Conservation (phyloP, 2,113 vertebrate genomes). For the Seriola dumerili region DNA sequence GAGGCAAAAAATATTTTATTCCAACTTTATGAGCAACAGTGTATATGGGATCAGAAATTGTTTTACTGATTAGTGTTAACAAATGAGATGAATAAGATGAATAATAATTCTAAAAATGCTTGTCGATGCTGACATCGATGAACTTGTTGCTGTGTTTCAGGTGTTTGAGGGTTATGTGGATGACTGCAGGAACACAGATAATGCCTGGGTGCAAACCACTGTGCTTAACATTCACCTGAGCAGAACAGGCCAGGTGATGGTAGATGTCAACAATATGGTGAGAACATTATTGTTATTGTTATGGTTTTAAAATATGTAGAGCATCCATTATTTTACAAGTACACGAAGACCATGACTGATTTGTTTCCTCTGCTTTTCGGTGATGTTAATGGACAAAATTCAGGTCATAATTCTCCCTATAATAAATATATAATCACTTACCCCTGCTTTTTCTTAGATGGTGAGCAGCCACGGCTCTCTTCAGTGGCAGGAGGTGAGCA, state of each 20-base stretch:
- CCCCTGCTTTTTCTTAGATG: constrained; percentile 54
- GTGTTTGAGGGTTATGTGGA: constrained; percentile 92
- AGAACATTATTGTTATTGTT: neutral
- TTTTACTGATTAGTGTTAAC: neutral
- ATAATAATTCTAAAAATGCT: neutral
- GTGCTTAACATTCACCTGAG: constrained; percentile 89
- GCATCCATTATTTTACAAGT: neutral
- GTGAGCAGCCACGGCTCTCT: constrained; percentile 64
- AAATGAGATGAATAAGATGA: neutral
- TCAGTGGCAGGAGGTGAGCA: constrained; percentile 89
- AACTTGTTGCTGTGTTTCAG: constrained; percentile 69
- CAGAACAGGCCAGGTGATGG: constrained; percentile 72
- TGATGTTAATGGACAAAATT: neutral
- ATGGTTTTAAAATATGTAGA: neutral
- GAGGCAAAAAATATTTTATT: too few species aligned
- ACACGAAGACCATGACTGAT: neutral
- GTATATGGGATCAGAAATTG: too few species aligned
- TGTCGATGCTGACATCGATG: neutral
- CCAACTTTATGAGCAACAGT: too few species aligned
- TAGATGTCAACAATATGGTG: constrained; percentile 82
- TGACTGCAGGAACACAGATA: constrained; percentile 93
- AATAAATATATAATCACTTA: neutral
- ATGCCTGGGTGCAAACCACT: constrained; percentile 92
- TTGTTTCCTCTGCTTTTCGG: neutral
- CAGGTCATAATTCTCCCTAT: neutral